phyloP scores from a whole-genome alignment of 2,888 invertebrate genomes.

The Sarcophaga caerulescens region DNA sequence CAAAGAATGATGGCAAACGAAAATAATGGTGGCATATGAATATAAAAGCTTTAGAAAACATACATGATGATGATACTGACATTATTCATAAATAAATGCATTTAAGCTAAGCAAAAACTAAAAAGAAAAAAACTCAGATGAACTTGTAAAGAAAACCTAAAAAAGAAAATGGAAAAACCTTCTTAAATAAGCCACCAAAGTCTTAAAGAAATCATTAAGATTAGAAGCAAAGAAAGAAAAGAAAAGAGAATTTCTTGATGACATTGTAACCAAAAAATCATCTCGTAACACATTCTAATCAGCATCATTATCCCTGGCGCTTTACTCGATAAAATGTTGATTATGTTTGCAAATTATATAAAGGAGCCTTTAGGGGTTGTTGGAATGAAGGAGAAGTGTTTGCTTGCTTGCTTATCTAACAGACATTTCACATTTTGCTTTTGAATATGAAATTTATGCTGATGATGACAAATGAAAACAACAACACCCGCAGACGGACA shows the following conservation, averaged over 20 bases:
- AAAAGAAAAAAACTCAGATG: not conserved
- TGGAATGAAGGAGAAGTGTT: not conserved
- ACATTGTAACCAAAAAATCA: no score
- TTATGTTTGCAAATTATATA: slow-evolving; percentile 19
- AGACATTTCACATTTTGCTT: slow-evolving; percentile 40
- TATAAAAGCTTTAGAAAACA: slow-evolving; percentile 4
- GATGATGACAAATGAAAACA: slow-evolving; percentile 41
- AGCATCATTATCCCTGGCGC: no score
- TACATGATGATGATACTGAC: slow-evolving; percentile 45
- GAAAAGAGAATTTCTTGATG: no score
- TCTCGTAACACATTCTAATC: no score
- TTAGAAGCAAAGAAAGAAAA: no score
- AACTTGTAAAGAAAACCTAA: no score
- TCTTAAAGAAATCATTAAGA: no score
- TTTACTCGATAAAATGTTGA: no score
- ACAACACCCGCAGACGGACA: not conserved
- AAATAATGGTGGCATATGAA: no score
- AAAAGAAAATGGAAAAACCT: no score
- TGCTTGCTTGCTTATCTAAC: slow-evolving; percentile 15
- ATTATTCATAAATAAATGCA: slow-evolving; percentile 53
- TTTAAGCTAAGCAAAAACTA: slow-evolving; percentile 18
- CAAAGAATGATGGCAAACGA: no score
- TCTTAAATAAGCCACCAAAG: no score
- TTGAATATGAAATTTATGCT: slow-evolving; percentile 39
- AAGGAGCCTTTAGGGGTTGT: slow-evolving; percentile 24